These are phyloP conservation scores for Cosmorhoe ocellata DNA, from an alignment of 2,888 invertebrate genomes.

Conservation along the genomic window DNA sequence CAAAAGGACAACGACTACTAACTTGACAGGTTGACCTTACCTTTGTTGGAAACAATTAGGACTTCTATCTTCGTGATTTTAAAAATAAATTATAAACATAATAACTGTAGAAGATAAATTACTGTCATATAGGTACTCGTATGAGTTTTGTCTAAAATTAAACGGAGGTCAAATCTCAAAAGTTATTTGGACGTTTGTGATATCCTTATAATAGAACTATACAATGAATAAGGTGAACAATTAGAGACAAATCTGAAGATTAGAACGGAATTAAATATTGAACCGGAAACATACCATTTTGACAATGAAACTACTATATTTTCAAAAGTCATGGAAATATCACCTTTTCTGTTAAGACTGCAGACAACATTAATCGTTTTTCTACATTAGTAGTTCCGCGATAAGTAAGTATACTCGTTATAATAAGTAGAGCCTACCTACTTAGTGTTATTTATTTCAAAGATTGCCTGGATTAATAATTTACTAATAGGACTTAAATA, in stretches of 20 bases:
- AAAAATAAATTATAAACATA: neutral
- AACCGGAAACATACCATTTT: neutral
- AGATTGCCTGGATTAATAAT: no score
- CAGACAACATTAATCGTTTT: no score
- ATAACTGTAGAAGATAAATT: no score
- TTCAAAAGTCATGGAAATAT: neutral
- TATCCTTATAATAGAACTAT: no score
- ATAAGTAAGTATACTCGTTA: no score
- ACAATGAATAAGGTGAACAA: neutral
- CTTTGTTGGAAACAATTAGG: constrained; percentile 20
- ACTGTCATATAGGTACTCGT: no score
- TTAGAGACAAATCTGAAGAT: neutral
- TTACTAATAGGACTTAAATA: no score
- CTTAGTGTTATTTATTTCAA: no score
- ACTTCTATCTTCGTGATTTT: neutral
- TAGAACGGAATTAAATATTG: neutral
- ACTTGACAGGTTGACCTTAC: constrained; percentile 38
- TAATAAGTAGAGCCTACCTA: no score
- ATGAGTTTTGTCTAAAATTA: neutral
- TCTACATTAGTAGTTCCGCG: no score
- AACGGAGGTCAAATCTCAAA: neutral
- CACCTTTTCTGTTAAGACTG: neutral
- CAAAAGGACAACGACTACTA: constrained; percentile 44
- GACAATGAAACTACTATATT: constrained; percentile 6
- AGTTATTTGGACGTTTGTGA: no score